Evolutionary conservation across 2,888 invertebrate genomes (phyloP).

Genomic region (Cartodere bifasciata): DNA sequence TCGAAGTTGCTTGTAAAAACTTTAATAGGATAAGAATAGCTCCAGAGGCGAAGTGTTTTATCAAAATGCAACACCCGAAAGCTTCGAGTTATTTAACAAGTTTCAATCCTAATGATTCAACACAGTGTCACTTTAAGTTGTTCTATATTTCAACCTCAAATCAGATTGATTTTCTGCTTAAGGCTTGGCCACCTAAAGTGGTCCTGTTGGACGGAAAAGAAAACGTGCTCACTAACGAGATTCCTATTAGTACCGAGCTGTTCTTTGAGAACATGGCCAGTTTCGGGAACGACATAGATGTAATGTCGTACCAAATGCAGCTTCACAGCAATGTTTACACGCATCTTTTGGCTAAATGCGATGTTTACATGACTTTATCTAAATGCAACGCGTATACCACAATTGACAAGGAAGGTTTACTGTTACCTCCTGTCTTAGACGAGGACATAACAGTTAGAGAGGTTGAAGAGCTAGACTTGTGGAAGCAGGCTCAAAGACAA

Average conservation of each 20-base stretch:
- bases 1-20: constrained; percentile 24
- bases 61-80: constrained; percentile 30
- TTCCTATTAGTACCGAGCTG: constrained; percentile 19
- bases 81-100: constrained; percentile 22
- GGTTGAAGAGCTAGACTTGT: constrained; percentile 55
- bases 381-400: too few species aligned
- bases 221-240: constrained; percentile 19
- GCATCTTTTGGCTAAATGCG: too few species aligned
- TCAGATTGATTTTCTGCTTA: constrained; percentile 22
- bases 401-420: too few species aligned
- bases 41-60: constrained; percentile 18
- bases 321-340: too few species aligned
- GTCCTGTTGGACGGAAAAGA: constrained; percentile 23
- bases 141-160: constrained; percentile 23
- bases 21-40: constrained; percentile 20
- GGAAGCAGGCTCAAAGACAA: constrained; percentile 58
- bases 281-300: too few species aligned
- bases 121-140: constrained; percentile 20
- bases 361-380: too few species aligned
- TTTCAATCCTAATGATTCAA: constrained; percentile 20
- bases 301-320: too few species aligned
- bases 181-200: constrained; percentile 25
- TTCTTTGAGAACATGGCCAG: constrained; percentile 13
- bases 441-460: constrained; percentile 39
- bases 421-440: constrained; percentile 27